Evolutionary conservation across 2,113 vertebrate genomes (phyloP).

Genomic region (Pseudopodoces humilis): DNA sequence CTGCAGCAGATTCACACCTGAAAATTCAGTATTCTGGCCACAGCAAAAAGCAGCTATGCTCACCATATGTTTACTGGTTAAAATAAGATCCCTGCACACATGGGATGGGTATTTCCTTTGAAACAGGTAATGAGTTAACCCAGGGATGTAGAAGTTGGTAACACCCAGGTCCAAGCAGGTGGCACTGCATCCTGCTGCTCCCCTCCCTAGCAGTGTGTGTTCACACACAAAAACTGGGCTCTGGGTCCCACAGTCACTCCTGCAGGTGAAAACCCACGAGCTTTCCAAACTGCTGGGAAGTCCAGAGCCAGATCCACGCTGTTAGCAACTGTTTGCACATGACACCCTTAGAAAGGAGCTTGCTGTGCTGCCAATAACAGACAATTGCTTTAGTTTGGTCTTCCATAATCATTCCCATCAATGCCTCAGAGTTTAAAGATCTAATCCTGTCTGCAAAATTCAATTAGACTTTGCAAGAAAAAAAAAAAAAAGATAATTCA

Average conservation of each 20-base stretch:
- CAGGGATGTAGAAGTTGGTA: neutral
- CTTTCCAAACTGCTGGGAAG: neutral
- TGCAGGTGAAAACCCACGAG: neutral
- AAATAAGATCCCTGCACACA: neutral
- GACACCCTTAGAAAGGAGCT: neutral
- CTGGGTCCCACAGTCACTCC: neutral
- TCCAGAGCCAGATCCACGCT: neutral
- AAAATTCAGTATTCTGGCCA: neutral
- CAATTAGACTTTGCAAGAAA: neutral
- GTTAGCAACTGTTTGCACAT: neutral
- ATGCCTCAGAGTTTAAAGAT: conserved; percentile 34
- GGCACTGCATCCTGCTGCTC: rapidly evolving
- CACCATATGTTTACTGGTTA: neutral
- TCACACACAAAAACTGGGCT: neutral
- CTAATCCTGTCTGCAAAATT: conserved; percentile 54
- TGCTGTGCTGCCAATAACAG: neutral
- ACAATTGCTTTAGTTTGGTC: neutral
- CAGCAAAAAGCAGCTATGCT: neutral
- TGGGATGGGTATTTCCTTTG: neutral
- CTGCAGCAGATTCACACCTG: neutral
- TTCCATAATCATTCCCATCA: conserved; percentile 8
- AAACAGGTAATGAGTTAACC: neutral
- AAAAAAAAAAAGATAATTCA: neutral
- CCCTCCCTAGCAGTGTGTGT: neutral
- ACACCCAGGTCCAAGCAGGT: neutral